phyloP scores from a whole-genome alignment of 2,888 invertebrate genomes.

The Orthonevra nobilis region DNA sequence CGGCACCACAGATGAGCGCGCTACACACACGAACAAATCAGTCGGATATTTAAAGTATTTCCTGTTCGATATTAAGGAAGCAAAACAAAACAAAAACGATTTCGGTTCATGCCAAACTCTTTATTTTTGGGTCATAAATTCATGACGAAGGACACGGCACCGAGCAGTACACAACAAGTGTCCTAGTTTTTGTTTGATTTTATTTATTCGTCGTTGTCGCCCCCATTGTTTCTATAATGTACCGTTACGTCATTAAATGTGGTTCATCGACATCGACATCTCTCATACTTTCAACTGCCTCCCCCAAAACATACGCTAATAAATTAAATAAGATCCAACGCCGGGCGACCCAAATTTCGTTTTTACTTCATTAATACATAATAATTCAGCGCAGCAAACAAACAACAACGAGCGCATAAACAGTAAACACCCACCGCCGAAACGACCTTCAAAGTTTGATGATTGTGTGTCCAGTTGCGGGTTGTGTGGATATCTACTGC shows the following conservation, averaged over 20 bases:
- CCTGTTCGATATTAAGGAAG: conserved; percentile 20
- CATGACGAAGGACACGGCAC: conserved; percentile 46
- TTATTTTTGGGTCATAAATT: conserved; percentile 40
- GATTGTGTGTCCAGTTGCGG: conserved; percentile 67
- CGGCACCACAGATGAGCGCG: conserved; percentile 1
- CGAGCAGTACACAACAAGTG: conserved; percentile 66
- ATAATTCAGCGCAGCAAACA: conserved; percentile 48
- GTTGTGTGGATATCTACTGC: conserved; percentile 26
- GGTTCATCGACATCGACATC: conserved; percentile 70
- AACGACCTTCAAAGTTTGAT: conserved; percentile 70
- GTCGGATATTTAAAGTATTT: conserved; percentile 45
- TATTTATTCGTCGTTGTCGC: conserved; percentile 56
- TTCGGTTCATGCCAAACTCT: conserved; percentile 16
- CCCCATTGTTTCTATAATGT: conserved; percentile 35
- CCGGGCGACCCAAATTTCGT: conserved; percentile 65
- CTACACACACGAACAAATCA: conserved; percentile 5
- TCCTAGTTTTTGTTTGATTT: no score
- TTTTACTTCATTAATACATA: conserved; percentile 52
- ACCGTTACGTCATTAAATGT: conserved; percentile 60
- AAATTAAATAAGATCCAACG: conserved; percentile 69
- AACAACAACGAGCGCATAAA: conserved; percentile 15
- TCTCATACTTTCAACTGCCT: conserved; percentile 43
- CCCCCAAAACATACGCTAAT: conserved; percentile 41
- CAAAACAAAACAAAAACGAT: conserved; percentile 1
- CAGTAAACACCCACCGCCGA: conserved; percentile 53